These are phyloP conservation scores for Leptinotarsa texana DNA, from an alignment of 1,140 invertebrate genomes.

Conservation along the genomic window DNA sequence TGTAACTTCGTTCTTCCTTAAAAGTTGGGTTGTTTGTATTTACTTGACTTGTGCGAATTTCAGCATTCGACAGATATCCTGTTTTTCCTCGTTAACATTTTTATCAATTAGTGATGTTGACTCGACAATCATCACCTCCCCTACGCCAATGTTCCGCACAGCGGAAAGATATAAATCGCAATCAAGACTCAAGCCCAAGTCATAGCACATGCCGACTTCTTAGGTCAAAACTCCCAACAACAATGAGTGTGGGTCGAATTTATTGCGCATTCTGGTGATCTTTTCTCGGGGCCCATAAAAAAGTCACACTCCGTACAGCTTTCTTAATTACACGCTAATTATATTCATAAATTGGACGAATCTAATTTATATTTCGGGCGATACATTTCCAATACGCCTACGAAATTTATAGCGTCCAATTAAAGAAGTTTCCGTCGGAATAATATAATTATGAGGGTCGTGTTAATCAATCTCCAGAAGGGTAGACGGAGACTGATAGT, in stretches of 20 bases:
- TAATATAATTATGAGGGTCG: conserved; percentile 13
- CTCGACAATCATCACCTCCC: conserved; percentile 14
- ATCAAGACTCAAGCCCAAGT: conserved; percentile 39
- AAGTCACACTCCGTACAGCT: conserved; percentile 22
- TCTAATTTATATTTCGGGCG: conserved; percentile 24
- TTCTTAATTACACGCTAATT: conserved; percentile 32
- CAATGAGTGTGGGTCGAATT: conserved; percentile 44
- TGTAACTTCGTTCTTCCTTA: no score
- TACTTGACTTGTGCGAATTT: no score
- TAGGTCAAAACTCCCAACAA: conserved; percentile 38
- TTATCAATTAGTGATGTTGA: background rate
- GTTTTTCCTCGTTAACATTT: background rate
- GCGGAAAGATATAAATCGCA: conserved; percentile 42
- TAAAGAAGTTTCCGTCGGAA: conserved; percentile 11
- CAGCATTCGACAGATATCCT: no score
- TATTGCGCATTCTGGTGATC: conserved; percentile 34
- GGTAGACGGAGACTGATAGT: conserved; percentile 7
- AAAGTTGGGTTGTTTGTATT: no score
- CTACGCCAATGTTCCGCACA: conserved; percentile 15
- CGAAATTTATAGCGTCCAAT: conserved; percentile 27
- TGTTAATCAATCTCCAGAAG: conserved; percentile 5
- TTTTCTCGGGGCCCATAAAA: conserved; percentile 25
- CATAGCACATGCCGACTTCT: conserved; percentile 37
- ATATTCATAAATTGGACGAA: conserved; percentile 32
- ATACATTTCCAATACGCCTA: conserved; percentile 16